Percentiles rank a stretch among this genome's conserved stretches.
phyloP scores from a whole-genome alignment of 2,797 vertebrate species.

The Hoplostethus mediterraneus region DNA sequence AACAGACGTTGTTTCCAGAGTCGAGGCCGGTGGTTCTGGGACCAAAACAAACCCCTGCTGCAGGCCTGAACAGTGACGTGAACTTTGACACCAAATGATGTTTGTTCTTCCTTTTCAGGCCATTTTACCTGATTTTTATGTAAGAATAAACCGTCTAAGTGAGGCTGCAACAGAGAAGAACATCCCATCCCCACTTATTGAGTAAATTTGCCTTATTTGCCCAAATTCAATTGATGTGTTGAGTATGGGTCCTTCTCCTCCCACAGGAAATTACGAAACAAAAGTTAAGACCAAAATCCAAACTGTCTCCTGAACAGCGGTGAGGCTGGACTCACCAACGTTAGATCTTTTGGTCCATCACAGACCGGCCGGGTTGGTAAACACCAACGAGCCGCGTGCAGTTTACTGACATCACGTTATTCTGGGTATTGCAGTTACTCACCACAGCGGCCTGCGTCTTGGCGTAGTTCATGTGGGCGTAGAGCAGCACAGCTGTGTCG shows the following conservation, averaged over 20 bases:
- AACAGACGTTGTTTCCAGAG: background rate
- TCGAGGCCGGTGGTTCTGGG: background rate
- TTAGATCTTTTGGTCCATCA: no score
- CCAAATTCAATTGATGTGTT: background rate
- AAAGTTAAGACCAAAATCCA: no score
- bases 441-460: slow-evolving; percentile 78
- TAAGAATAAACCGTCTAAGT: no score
- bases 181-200: background rate
- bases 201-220: background rate
- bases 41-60: background rate
- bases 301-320: no score
- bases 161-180: no score
- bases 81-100: background rate
- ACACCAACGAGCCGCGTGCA: no score
- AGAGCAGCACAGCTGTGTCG: slow-evolving; percentile 89
- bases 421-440: slow-evolving; percentile 30
- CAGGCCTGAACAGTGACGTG: background rate
- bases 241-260: background rate
- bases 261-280: no score
- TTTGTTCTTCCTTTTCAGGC: background rate
- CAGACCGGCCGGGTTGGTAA: no score
- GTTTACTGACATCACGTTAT: no score
- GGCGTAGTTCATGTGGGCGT: slow-evolving; percentile 88
- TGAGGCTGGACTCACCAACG: no score
- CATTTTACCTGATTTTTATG: background rate